These are phyloP conservation scores for Echinometra lucunter DNA, from an alignment of 53 echinoderm and acorn worm species.

Conservation along the genomic window DNA sequence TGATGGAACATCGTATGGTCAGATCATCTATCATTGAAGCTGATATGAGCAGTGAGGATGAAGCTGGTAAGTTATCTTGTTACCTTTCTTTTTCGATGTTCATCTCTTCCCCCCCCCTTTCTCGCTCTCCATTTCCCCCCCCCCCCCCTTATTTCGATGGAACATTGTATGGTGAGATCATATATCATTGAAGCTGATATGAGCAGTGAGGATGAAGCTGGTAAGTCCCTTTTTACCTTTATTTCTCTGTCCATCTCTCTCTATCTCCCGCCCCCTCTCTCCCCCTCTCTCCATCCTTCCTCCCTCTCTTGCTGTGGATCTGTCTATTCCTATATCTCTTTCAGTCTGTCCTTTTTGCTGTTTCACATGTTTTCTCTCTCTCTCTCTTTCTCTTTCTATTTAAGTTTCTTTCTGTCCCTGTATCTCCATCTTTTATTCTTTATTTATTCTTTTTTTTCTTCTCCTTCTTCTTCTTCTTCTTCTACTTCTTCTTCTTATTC, in stretches of 20 bases:
- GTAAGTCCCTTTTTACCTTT: conserved; percentile 44
- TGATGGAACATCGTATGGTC: conserved; percentile 97
- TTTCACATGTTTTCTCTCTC: background rate
- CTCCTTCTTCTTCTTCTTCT: background rate
- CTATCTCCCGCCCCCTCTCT: background rate
- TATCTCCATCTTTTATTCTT: background rate
- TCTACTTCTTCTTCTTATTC: background rate
- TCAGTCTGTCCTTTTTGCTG: too few species aligned
- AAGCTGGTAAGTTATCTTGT: conserved; percentile 74
- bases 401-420: background rate
- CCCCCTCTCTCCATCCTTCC: background rate
- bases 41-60: conserved; percentile 93
- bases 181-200: conserved; percentile 90
- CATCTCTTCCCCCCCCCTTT: background rate
- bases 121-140: background rate
- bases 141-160: conserved; percentile 75
- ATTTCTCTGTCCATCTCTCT: background rate
- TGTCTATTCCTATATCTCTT: background rate
- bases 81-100: background rate
- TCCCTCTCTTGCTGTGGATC: background rate
- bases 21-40: conserved; percentile 89
- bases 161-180: conserved; percentile 90
- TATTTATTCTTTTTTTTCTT: too few species aligned
- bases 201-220: conserved; percentile 94
- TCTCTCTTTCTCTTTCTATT: background rate